Evolutionary conservation across 2,888 invertebrate species (phyloP).

Genomic region (Ceratothoa steindachneri): DNA sequence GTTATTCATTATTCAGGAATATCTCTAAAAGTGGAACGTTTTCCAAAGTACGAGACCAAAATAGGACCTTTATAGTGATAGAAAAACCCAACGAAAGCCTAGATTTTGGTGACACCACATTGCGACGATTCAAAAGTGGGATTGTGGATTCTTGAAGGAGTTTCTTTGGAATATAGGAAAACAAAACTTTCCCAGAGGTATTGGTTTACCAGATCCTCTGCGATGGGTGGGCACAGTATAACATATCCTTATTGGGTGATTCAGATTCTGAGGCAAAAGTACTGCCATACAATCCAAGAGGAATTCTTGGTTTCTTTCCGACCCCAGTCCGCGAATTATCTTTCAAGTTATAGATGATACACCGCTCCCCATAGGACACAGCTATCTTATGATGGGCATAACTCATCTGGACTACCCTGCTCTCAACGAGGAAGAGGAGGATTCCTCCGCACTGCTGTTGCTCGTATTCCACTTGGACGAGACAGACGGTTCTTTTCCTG

Average conservation of each 20-base stretch:
- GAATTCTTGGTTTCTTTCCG: slow-evolving; percentile 79
- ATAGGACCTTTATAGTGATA: not conserved
- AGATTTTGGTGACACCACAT: no score
- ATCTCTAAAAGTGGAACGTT: not conserved
- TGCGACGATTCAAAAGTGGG: no score
- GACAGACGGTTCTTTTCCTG: slow-evolving; percentile 73
- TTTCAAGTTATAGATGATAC: slow-evolving; percentile 69
- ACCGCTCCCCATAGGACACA: slow-evolving; percentile 76
- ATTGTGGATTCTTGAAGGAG: slow-evolving; percentile 10
- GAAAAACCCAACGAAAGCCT: not conserved
- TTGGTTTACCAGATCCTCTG: slow-evolving; percentile 79
- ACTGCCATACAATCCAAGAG: slow-evolving; percentile 30
- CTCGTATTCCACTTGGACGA: slow-evolving; percentile 76
- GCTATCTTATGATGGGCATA: slow-evolving; percentile 64
- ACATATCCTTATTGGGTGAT: slow-evolving; percentile 53
- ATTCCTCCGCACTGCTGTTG: slow-evolving; percentile 64
- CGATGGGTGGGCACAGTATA: slow-evolving; percentile 77
- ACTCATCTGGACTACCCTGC: slow-evolving; percentile 78
- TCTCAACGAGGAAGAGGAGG: slow-evolving; percentile 76
- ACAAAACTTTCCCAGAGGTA: slow-evolving; percentile 69
- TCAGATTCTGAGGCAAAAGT: not conserved
- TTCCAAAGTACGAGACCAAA: not conserved
- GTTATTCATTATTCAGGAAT: no score
- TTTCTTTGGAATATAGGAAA: slow-evolving; percentile 77
- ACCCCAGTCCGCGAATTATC: slow-evolving; percentile 67